phyloP scores from a whole-genome alignment of 2,797 vertebrate genomes.

The Tachyglossus aculeatus region DNA sequence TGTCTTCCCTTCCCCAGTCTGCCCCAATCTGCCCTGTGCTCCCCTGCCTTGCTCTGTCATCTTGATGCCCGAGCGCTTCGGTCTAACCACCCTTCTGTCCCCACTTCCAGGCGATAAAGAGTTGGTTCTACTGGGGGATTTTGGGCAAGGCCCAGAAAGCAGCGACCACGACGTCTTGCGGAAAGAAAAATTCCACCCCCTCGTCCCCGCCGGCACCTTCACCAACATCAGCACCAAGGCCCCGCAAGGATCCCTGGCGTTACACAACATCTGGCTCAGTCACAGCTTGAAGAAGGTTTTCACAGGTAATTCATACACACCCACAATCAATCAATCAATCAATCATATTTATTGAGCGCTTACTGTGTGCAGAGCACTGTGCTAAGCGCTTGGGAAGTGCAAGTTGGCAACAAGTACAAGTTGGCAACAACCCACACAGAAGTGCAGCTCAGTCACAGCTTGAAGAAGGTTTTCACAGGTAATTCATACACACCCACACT shows the following conservation, averaged over 20 bases:
- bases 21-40: too few species aligned
- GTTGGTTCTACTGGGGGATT: constrained; percentile 88
- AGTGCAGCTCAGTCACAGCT: constrained; percentile 87
- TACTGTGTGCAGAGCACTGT: too few species aligned
- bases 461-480: constrained; percentile 93
- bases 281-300: constrained; percentile 88
- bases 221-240: constrained; percentile 95
- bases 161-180: constrained; percentile 83
- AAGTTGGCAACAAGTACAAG: too few species aligned
- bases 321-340: too few species aligned
- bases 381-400: too few species aligned
- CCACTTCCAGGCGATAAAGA: constrained; percentile 83
- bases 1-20: too few species aligned
- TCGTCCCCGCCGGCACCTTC: constrained; percentile 83
- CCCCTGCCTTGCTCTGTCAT: too few species aligned
- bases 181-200: constrained; percentile 86
- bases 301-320: constrained; percentile 80
- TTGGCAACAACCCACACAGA: too few species aligned
- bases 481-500: too few species aligned
- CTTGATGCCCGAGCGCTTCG: not conserved
- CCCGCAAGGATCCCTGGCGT: constrained; percentile 86
- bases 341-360: too few species aligned
- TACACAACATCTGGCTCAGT: constrained; percentile 97
- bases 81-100: not conserved
- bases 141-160: constrained; percentile 85